A percentile compares a stretch with the other conserved stretches of the same genome.
Conservation (phyloP, 2,797 vertebrate species). For the Argyrosomus regius region DNA sequence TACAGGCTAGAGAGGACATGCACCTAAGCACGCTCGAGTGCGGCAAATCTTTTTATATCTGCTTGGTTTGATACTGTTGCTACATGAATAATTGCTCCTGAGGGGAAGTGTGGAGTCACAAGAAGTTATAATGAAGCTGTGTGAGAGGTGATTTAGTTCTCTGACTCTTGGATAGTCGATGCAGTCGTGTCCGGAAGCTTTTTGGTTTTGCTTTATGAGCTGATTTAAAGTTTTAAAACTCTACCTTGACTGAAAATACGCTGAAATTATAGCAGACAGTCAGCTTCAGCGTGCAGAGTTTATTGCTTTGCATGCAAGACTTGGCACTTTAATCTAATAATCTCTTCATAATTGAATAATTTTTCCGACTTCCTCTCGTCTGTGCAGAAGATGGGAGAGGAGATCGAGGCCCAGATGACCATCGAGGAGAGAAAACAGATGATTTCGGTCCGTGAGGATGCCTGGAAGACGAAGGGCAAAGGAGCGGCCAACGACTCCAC, state of each 20-base stretch:
- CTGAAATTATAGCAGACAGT: not conserved
- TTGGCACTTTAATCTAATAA: not conserved
- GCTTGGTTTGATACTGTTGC: conserved; percentile 51
- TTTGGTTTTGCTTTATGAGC: conserved; percentile 3
- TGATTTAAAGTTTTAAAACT: conserved; percentile 2
- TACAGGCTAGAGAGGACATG: conserved; percentile 2
- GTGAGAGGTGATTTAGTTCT: conserved; percentile 6
- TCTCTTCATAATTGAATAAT: not conserved
- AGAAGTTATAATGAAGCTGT: conserved; percentile 18
- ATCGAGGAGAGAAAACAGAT: conserved; percentile 97
- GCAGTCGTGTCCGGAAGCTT: not conserved
- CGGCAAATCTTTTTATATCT: conserved; percentile 53
- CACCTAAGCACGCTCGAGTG: conserved; percentile 32
- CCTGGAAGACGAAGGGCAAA: conserved; percentile 93
- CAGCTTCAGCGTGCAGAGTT: not conserved
- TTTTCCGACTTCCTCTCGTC: conserved; percentile 1
- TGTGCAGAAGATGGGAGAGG: conserved; percentile 86
- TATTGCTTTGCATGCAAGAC: conserved; percentile 17
- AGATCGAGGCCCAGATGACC: conserved; percentile 90
- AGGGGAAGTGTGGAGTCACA: conserved; percentile 18
- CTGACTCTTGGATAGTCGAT: not conserved
- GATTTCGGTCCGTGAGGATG: conserved; percentile 93
- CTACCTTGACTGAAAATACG: not conserved
- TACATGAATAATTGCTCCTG: conserved; percentile 38
- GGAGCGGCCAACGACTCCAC: conserved; percentile 96